A percentile compares a stretch with the other conserved stretches of the same genome.
These are phyloP conservation scores for Penaeus japonicus DNA, from an alignment of 1,140 invertebrate genomes.

Conservation along the genomic window DNA sequence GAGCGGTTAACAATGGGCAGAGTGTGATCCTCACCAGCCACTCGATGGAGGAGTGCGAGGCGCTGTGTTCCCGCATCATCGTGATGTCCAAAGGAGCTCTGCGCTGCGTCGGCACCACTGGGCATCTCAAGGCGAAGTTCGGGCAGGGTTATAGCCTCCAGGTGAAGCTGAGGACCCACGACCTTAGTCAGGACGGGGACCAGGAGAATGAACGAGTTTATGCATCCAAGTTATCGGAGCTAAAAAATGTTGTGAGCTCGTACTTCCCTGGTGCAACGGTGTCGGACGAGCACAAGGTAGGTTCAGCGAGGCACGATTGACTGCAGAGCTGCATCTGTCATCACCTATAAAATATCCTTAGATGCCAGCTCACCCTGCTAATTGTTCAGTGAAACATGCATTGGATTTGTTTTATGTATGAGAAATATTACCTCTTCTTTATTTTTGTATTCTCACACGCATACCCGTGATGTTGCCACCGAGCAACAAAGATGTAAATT, in stretches of 20 bases:
- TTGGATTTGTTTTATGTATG: no score
- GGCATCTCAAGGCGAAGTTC: conserved; percentile 63
- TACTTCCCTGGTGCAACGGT: conserved; percentile 35
- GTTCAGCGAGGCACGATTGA: not conserved
- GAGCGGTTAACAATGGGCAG: conserved; percentile 55
- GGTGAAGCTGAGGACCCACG: conserved; percentile 37
- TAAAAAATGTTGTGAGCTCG: conserved; percentile 13
- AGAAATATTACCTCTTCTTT: no score
- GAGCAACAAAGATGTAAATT: no score
- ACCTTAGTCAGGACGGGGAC: not conserved
- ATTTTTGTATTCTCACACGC: no score
- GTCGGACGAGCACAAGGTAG: conserved; percentile 52
- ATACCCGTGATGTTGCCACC: no score
- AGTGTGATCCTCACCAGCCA: conserved; percentile 61
- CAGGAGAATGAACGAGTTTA: conserved; percentile 2
- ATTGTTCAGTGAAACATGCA: no score
- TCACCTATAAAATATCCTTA: no score
- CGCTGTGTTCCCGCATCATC: conserved; percentile 63
- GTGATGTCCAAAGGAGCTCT: conserved; percentile 68
- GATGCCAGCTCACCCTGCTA: no score
- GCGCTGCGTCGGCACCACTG: conserved; percentile 67
- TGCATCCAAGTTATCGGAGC: not conserved
- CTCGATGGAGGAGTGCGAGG: conserved; percentile 64
- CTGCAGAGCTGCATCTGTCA: no score
- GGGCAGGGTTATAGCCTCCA: conserved; percentile 54